These are phyloP conservation scores for Lutraria rhynchaena DNA, from an alignment of 1,140 invertebrate genomes.

Conservation along the genomic window DNA sequence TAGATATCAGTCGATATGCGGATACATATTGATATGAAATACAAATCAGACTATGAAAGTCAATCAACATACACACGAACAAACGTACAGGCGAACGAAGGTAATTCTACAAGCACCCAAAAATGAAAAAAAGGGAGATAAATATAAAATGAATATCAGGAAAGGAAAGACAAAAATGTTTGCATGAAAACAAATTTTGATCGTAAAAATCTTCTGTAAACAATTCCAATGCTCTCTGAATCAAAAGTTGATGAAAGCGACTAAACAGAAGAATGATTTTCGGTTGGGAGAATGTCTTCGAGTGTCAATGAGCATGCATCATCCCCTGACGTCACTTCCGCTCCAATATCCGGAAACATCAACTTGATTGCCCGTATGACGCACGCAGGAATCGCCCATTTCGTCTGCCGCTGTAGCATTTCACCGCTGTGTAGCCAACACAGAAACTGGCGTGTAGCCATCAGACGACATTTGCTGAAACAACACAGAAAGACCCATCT, in stretches of 20 bases:
- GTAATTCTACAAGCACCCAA: too few relatives aligned
- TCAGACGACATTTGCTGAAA: constrained; percentile 67
- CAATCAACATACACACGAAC: too few relatives aligned
- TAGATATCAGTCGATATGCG: too few relatives aligned
- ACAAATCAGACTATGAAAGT: too few relatives aligned
- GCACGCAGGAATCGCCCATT: constrained; percentile 65
- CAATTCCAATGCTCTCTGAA: too few relatives aligned
- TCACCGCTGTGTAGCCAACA: constrained; percentile 70
- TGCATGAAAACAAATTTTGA: too few relatives aligned
- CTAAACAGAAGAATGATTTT: constrained; percentile 55
- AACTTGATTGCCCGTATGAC: constrained; percentile 63
- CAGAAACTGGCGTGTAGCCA: constrained; percentile 68
- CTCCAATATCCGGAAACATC: constrained; percentile 65
- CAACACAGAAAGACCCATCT: constrained; percentile 51
- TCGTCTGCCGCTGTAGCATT: constrained; percentile 63
- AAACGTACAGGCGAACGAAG: too few relatives aligned
- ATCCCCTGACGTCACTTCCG: constrained; percentile 61
- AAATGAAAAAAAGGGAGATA: too few relatives aligned
- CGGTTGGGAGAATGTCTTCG: constrained; percentile 56
- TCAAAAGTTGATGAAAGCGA: not conserved
- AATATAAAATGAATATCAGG: too few relatives aligned
- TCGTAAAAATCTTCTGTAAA: too few relatives aligned
- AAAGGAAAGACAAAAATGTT: too few relatives aligned
- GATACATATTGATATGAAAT: too few relatives aligned
- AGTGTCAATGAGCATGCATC: constrained; percentile 57